Evolutionary conservation across 2,797 vertebrate species (phyloP), one percentile per base, ranked within the genome.

Genomic region (Clarias fuscus): DNA sequence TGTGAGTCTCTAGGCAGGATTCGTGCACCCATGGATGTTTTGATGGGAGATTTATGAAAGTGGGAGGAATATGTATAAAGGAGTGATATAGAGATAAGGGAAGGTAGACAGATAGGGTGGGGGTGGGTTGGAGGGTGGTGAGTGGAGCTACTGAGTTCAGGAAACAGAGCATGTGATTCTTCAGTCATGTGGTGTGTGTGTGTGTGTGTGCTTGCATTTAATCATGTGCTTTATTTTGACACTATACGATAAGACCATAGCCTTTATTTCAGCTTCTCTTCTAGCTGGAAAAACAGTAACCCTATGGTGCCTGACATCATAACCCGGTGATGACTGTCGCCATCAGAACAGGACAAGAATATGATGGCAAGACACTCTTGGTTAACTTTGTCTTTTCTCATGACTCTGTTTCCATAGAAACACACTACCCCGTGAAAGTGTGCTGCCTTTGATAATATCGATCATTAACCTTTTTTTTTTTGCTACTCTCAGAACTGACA

Each of bases 121-220:
- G 40, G 73, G 90, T 88, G 92, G 82, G 43, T 88, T 84, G 18
- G 67, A 8, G 30, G 77, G 77, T 78, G 56, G 56, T 5, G 4
- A 2, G 33, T 33, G 33, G 85, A 88, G 89, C 92, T 93, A 91
- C 91, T 91, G 93, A 90, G 91, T 92, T 92, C 90, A 89, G 90
- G 93, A 95, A 95, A 92, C 95, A 93, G 94, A 93, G 93, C 95
- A 93, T 96, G 93, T 95, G 94, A 96, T 95, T 94, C 93, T 93
- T 93, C 93, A 93, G 86, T 93, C 91, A 93, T 93, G 93, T 93
- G 91, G 70, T 72, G 71, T 48, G 82, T 82, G 68, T 73, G 59
- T 89, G 90, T 92, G 87, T 84, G 58, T 86, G 77, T 72, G 53
- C 67, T 62, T 78, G 40, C 64, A 33, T 81, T 78, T 86, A 64